Evolutionary conservation across 2,113 vertebrate species (phyloP), one percentile per base, ranked within the genome.

Genomic region (Seriola quinqueradiata): DNA sequence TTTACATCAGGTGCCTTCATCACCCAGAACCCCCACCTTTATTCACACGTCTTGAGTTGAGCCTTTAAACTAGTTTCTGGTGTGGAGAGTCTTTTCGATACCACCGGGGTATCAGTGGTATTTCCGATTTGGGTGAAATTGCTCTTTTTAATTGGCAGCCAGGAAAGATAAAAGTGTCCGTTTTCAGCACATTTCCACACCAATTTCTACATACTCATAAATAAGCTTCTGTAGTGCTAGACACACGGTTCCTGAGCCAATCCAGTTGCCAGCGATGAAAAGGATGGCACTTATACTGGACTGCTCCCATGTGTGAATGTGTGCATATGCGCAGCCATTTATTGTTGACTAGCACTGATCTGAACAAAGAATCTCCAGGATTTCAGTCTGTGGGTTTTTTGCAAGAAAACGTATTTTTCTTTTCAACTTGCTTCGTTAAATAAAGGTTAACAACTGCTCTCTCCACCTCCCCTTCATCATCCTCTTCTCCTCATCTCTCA

Each of bases 271-370:
- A 87, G 50, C 40, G 42, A 48, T 77, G 63, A 73, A n/a, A 25
- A 63, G 52, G 36, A 68, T 11, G 55, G 59, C 71, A 21, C 36
- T 73, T 63, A 5, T 8, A 25, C 70, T 73, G 71, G 82, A 70
- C 42, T 23, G 68, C 58, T 23, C 80, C 72, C 60, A 82, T 6
- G 71, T 87, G 65, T 60, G 70, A 75, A 68, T 55, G 34, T 64
- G 63, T 83, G 65, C 76, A 85, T 85, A 81, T 85, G 79, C 71
- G 60, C 69, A 71, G 14, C 54, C 60, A 57, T 80, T 57, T 46
- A 34, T 12, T 34, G 23, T 57, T 25, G 54, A 57, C n/a, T 57
- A n/a, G 50, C 9, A n/a, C 50, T n/a, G 1, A 75, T 59, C 58
- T 65, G 52, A 74, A 57, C 19, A 50, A 21, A 44, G 21, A 23